These are phyloP conservation scores for Pithys albifrons DNA, from an alignment of 2,113 vertebrate genomes.

Conservation along the genomic window DNA sequence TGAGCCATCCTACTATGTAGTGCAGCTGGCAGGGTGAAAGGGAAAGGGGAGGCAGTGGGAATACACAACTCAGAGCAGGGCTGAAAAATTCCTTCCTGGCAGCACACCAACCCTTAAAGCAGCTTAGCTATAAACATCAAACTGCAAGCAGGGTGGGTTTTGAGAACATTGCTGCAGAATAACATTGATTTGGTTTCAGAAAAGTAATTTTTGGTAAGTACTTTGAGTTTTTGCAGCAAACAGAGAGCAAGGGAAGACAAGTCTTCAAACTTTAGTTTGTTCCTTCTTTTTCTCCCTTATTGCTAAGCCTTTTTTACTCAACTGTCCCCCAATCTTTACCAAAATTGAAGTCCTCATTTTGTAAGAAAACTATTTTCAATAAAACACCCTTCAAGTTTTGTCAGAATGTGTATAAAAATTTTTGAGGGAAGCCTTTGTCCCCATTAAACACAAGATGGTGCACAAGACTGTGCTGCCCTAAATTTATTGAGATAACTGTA, in stretches of 20 bases:
- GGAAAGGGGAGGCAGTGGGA: neutral
- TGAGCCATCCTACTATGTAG: neutral
- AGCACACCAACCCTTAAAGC: neutral
- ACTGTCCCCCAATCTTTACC: neutral
- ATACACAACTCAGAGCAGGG: neutral
- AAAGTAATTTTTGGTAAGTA: slow-evolving; percentile 1
- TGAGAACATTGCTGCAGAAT: neutral
- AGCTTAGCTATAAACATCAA: slow-evolving; percentile 35
- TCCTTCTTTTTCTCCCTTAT: neutral
- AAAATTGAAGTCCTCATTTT: neutral
- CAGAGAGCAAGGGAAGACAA: neutral
- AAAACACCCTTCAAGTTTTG: neutral
- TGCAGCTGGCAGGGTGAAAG: neutral
- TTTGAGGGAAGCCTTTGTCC: neutral
- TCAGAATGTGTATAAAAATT: neutral
- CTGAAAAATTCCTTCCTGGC: slow-evolving; percentile 49
- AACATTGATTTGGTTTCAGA: neutral
- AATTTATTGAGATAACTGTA: neutral
- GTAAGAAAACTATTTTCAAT: neutral
- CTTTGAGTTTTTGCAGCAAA: neutral
- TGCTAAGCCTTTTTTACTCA: neutral
- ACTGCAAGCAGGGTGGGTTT: neutral
- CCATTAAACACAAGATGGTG: neutral
- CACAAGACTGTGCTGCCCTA: neutral
- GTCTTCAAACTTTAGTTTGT: neutral